phyloP scores from a whole-genome alignment of 2,888 invertebrate species.

The Strigamia transsilvanica region DNA sequence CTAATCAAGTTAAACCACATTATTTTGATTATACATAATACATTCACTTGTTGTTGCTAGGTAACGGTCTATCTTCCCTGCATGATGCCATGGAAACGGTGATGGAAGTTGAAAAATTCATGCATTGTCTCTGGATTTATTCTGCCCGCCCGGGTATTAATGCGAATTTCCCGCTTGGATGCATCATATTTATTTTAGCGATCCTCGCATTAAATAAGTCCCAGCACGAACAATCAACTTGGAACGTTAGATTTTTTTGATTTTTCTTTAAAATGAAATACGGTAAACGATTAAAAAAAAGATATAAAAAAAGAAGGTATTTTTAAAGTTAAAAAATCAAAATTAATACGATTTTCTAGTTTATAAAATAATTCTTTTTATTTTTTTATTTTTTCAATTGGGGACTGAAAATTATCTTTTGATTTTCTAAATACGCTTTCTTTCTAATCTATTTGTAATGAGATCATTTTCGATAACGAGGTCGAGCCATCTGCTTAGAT shows the following conservation, averaged over 20 bases:
- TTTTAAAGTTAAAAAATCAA: too few species aligned
- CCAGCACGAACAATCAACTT: conserved; percentile 8
- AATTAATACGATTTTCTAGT: too few species aligned
- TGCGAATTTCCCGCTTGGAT: conserved; percentile 44
- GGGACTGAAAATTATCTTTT: not conserved
- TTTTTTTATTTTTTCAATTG: not conserved
- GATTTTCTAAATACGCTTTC: not conserved
- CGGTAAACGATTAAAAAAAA: too few species aligned
- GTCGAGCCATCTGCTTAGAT: conserved; percentile 13
- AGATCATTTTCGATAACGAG: conserved; percentile 1
- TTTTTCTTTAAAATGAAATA: not conserved
- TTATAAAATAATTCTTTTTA: too few species aligned
- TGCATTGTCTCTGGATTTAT: conserved; percentile 45
- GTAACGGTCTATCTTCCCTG: conserved; percentile 16
- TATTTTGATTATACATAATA: conserved; percentile 45
- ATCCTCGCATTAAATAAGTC: conserved; percentile 40
- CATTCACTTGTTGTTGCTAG: conserved; percentile 38
- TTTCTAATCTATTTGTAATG: not conserved
- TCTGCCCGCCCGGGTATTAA: conserved; percentile 45
- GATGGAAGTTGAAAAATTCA: conserved; percentile 44
- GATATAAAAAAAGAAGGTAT: too few species aligned
- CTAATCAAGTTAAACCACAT: conserved; percentile 45
- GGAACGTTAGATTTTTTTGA: conserved; percentile 9
- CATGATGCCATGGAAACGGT: conserved; percentile 41
- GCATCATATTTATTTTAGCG: conserved; percentile 47